Evolutionary conservation across 2,113 vertebrate genomes (phyloP).

Genomic region (Pachyramphus minor): DNA sequence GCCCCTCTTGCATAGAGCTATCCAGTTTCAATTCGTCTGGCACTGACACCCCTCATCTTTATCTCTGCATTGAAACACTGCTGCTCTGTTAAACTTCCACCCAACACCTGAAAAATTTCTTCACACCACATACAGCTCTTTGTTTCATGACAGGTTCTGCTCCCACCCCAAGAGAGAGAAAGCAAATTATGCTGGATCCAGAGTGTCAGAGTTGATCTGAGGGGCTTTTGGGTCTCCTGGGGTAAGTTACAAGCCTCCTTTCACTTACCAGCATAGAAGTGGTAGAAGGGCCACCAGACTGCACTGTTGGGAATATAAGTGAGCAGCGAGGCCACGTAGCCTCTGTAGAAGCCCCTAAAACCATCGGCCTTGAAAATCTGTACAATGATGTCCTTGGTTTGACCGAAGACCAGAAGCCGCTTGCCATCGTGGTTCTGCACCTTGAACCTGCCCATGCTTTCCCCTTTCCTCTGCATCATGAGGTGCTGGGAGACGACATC

Average conservation of each 20-base stretch:
- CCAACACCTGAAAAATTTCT: background rate
- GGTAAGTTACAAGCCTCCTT: background rate
- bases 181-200: rapidly evolving
- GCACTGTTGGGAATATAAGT: slow-evolving; percentile 99
- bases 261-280: slow-evolving; percentile 91
- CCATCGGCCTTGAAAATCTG: slow-evolving; percentile 90
- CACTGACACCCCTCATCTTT: background rate
- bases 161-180: background rate
- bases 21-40: background rate
- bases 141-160: background rate
- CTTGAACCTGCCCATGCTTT: slow-evolving; percentile 86
- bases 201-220: rapidly evolving
- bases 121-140: background rate
- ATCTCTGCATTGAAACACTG: background rate
- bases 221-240: background rate
- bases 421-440: slow-evolving; percentile 60
- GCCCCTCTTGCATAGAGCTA: background rate
- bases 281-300: slow-evolving; percentile 98
- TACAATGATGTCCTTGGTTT: slow-evolving; percentile 86
- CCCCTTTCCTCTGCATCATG: slow-evolving; percentile 92
- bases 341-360: slow-evolving; percentile 90
- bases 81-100: background rate
- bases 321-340: slow-evolving; percentile 91
- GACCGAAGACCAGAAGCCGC: slow-evolving; percentile 80
- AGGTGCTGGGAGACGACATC: slow-evolving; percentile 94